Base-by-base conservation (phyloP, 2,888 invertebrate genomes). In the Altica lythri region DNA sequence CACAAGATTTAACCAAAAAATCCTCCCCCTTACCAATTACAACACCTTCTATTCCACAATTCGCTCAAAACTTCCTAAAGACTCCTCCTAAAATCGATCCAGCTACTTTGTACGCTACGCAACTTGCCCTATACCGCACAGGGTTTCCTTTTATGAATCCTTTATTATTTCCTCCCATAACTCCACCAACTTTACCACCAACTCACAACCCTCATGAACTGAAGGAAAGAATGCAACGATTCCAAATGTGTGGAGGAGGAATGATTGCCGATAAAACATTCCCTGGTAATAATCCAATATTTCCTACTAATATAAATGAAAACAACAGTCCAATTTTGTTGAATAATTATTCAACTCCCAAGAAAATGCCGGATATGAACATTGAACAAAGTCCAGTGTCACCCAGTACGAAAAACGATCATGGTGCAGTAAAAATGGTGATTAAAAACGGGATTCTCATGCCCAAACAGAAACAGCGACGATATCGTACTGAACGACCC, bases 391-490 rank as follows among this genome's bases (percentile, higher is more conserved):
- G 79, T 52, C 81, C 81, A 2, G 75, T 79, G 4, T 57, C 62
- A 16, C 69, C 78, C 3, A 48, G 19, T 34, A 82, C n/a, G n/a
- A n/a, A n/a, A n/a, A n/a, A n/a, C n/a, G n/a, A n/a, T n/a, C n/a
- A n/a, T 0, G 86, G 85, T 67, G 85, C 87, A 0, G 87, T 92
- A 0, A 90, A 92, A 75, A 90, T 92, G 90, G 92, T 93, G 0
- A 90, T 92, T 48, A 92, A 92, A 74, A 92, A 93, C 68, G 92
- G 92, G 0, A 86, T 93, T 0, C 78, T 93, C 1, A 92, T 93
- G 86, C 92, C 92, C 1, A 94, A 94, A 68, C 93, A 93, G 69
- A 94, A 94, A 68, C 94, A 94, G 74, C 79, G 93, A 43, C 83
- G 94, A 32, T 94, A 94, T 71, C 81, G 94, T 55, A 94, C 94